These are phyloP conservation scores for Pleuronectes platessa DNA, from an alignment of 2,113 vertebrate species.

Conservation along the genomic window DNA sequence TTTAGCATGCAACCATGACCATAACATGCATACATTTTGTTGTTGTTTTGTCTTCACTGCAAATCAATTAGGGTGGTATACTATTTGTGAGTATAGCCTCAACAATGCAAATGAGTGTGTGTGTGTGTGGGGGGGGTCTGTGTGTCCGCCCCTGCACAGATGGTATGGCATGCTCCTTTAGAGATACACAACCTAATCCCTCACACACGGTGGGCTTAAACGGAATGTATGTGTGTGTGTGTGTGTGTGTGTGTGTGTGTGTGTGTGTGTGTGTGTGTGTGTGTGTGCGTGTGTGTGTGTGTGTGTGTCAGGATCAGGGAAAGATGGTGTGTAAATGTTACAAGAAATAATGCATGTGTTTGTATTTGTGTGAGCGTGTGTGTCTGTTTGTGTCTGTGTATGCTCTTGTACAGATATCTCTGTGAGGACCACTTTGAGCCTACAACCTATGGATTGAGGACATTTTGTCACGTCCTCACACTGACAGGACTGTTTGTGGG, in stretches of 20 bases:
- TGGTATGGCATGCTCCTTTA: conserved; percentile 57
- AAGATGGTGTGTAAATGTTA: background rate
- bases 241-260: conserved; percentile 14
- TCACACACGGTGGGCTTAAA: conserved; percentile 63
- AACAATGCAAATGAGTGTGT: conserved; percentile 18
- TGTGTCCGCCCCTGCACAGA: conserved; percentile 65
- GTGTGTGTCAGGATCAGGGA: conserved; percentile 2
- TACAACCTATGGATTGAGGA: too few species aligned
- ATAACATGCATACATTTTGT: background rate
- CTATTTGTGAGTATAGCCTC: background rate
- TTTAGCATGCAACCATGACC: conserved; percentile 1
- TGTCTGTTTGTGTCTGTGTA: too few species aligned
- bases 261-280: background rate
- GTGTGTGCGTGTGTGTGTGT: conserved; percentile 21
- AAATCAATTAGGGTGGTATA: conserved; percentile 6
- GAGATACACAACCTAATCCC: conserved; percentile 67
- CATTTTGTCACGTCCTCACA: too few species aligned
- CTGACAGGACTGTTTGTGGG: too few species aligned
- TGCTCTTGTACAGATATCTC: too few species aligned
- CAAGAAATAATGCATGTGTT: background rate
- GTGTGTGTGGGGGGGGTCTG: background rate
- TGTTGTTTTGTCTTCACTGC: conserved; percentile 10
- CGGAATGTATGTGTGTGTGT: background rate
- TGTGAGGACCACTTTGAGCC: too few species aligned
- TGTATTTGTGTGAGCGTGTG: too few species aligned